A percentile compares a stretch with the other conserved stretches of the same genome.
These are phyloP conservation scores for Folsomia manolachei DNA, from an alignment of 2,888 invertebrate genomes.

Conservation along the genomic window DNA sequence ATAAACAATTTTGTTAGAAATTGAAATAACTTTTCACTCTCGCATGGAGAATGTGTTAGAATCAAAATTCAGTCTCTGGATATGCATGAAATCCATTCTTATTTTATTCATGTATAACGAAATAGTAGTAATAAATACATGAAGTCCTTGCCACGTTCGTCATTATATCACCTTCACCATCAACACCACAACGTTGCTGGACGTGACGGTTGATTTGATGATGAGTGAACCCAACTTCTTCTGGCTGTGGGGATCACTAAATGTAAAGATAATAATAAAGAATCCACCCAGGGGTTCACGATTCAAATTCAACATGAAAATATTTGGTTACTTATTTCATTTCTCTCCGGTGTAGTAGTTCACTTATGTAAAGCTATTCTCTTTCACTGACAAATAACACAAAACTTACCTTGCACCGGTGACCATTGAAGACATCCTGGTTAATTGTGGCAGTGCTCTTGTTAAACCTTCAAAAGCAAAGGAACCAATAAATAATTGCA, in stretches of 20 bases:
- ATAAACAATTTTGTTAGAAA: not conserved
- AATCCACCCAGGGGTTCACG: slow-evolving; percentile 30
- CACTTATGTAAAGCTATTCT: not conserved
- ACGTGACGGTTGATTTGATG: not conserved
- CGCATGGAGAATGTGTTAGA: not conserved
- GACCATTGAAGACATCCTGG: too few relatives aligned
- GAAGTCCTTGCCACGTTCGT: not conserved
- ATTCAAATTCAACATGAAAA: slow-evolving; percentile 16
- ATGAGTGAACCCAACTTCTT: not conserved
- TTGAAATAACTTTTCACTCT: not conserved
- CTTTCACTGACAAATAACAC: too few relatives aligned
- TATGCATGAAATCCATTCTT: too few relatives aligned
- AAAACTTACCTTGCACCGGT: too few relatives aligned
- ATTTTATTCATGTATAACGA: too few relatives aligned
- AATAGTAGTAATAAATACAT: too few relatives aligned
- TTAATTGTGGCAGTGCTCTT: too few relatives aligned
- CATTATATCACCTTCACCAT: not conserved
- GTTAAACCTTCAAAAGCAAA: not conserved
- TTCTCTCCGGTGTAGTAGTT: not conserved
- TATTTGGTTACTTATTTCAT: slow-evolving; percentile 24
- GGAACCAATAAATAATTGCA: not conserved
- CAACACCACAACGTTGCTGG: not conserved
- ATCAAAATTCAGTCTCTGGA: too few relatives aligned
- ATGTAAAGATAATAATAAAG: slow-evolving; percentile 23
- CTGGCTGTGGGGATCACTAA: not conserved